These are phyloP conservation scores for Scolopax bukidnonensis DNA, from an alignment of 2,797 vertebrate genomes.

Conservation along the genomic window DNA sequence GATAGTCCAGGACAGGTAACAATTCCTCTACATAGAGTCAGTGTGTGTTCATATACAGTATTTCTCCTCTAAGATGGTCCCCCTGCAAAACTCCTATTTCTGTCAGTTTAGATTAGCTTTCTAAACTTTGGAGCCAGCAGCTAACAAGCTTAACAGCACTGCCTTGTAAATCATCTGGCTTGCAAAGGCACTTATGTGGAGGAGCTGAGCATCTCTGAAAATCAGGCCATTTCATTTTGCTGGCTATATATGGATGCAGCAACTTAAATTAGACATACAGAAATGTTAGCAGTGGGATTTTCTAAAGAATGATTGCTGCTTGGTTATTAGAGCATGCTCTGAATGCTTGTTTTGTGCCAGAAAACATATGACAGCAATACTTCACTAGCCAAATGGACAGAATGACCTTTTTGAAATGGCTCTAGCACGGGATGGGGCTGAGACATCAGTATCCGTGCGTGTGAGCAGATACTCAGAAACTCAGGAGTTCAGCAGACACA, in stretches of 20 bases:
- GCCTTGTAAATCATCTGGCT: slow-evolving; percentile 44
- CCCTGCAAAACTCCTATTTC: background rate
- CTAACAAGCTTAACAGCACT: slow-evolving; percentile 35
- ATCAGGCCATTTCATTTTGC: slow-evolving; percentile 38
- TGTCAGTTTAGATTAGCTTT: slow-evolving; percentile 43
- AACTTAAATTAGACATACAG: slow-evolving; percentile 9
- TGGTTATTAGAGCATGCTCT: background rate
- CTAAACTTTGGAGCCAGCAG: slow-evolving; percentile 26
- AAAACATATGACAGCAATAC: background rate
- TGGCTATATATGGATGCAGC: background rate
- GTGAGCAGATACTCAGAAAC: rapidly evolving
- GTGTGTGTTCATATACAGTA: background rate
- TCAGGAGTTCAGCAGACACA: background rate
- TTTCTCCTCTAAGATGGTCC: background rate
- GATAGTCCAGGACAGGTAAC: background rate
- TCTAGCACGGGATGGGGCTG: background rate
- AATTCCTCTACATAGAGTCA: background rate
- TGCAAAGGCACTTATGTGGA: background rate
- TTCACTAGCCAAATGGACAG: background rate
- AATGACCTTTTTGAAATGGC: background rate
- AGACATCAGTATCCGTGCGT: rapidly evolving
- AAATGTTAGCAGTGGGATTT: slow-evolving; percentile 5
- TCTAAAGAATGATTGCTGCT: slow-evolving; percentile 1
- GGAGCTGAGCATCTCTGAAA: slow-evolving; percentile 10
- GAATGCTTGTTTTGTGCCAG: background rate